phyloP scores from a whole-genome alignment of 2,797 vertebrate genomes.

The Phoeniculus purpureus region DNA sequence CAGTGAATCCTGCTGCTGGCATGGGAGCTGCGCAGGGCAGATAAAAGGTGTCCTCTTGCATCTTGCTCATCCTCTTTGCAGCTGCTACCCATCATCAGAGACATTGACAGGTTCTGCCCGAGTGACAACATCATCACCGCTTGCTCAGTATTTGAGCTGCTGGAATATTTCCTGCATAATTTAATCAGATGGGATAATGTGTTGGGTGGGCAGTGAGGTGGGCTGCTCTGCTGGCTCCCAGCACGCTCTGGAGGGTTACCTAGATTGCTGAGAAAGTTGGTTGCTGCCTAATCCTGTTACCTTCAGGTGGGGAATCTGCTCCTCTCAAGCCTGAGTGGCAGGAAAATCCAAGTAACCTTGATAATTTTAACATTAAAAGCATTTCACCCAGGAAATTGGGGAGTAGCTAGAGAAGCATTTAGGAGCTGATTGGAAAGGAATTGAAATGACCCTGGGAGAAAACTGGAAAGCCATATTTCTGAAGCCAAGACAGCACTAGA shows the following conservation, averaged over 20 bases:
- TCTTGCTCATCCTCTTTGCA: slow-evolving; percentile 22
- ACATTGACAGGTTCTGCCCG: slow-evolving; percentile 72
- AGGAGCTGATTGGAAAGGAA: slow-evolving; percentile 17
- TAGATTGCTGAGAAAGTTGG: neutral
- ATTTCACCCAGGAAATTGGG: neutral
- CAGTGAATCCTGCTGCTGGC: neutral
- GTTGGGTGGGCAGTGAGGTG: slow-evolving; percentile 22
- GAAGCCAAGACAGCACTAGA: slow-evolving; percentile 53
- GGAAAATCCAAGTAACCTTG: slow-evolving; percentile 9
- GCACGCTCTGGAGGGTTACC: neutral
- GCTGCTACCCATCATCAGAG: slow-evolving; percentile 57
- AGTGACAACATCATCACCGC: slow-evolving; percentile 73
- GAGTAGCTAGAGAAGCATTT: slow-evolving; percentile 22
- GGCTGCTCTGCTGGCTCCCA: neutral
- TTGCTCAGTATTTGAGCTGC: slow-evolving; percentile 71
- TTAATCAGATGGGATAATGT: slow-evolving; percentile 68
- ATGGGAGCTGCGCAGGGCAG: neutral
- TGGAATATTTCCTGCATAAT: slow-evolving; percentile 75
- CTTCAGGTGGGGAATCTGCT: neutral
- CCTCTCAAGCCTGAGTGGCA: slow-evolving; percentile 3
- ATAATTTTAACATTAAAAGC: slow-evolving; percentile 45
- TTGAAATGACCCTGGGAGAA: slow-evolving; percentile 44
- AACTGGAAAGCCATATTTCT: slow-evolving; percentile 55
- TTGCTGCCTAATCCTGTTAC: slow-evolving; percentile 6
- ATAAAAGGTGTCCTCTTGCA: slow-evolving; percentile 39